Base-by-base conservation (phyloP, 1,140 invertebrate genomes). In the Eupeodes corollae region DNA sequence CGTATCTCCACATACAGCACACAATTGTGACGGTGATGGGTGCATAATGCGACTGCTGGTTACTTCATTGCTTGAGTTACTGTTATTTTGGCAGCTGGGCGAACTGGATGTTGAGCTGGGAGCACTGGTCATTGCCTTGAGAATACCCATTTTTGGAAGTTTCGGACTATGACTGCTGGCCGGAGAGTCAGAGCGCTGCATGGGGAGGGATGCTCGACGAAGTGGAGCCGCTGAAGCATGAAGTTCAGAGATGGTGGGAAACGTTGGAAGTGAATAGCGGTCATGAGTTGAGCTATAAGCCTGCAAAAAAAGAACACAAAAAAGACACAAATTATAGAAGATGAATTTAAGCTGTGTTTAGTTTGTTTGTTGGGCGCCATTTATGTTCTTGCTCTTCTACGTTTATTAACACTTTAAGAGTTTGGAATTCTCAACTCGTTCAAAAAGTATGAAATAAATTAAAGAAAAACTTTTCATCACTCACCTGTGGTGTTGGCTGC, bases 1-100 rank as follows among this genome's bases (percentile, higher is more conserved):
- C 8, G 91, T 95, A 69, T 99, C 96, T 0, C 94, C 95, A 66
- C 96, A 99, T 6, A 99, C 96, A 5, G 95, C 94, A 69, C 96
- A 99, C 21, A 97, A 69, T 65, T 96, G 88, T 16, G 87, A 89
- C 0, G 85, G 82, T 3, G 82, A 82, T 3, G 75, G 75, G 32
- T 18, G 84, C 74, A 61, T 74, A 63, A 47, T 65, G 13, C 47
- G 38, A 6, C 57, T 52, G 2, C 67, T 68, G 16, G 61, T 47
- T 14, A 49, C 39, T 2, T 53, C 44, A 34, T 62, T 54, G 2
- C 16, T 42, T 53, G 59, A 11, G 63, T 59, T 16, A 72, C 72
- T 9, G 71, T 58, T 15, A 44, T 41, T 38, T 39, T 11, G 56
- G 64, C 3, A 61, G 51, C 30, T 38, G n/a, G 80, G 78, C 2